phyloP scores from a whole-genome alignment of 2,113 vertebrate genomes.

The Azemiops feae region DNA sequence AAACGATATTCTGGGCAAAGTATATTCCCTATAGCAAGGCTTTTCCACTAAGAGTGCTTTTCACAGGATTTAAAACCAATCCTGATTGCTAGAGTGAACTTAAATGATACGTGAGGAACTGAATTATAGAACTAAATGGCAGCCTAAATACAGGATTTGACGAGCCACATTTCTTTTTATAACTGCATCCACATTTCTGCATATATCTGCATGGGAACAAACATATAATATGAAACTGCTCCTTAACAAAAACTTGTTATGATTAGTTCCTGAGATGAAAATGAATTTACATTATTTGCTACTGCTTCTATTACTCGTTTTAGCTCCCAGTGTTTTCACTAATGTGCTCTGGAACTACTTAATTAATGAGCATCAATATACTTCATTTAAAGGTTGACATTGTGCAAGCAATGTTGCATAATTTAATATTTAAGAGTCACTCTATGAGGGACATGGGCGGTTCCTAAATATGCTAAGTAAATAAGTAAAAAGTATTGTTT shows the following conservation, averaged over 20 bases:
- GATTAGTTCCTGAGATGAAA: not conserved
- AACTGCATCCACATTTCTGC: not conserved
- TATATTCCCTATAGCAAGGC: not conserved
- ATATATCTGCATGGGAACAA: not conserved
- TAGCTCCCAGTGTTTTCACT: not conserved
- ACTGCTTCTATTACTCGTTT: not conserved
- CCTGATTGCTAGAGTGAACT: not conserved
- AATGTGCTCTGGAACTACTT: not conserved
- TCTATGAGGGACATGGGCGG: not conserved
- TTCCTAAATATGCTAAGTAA: not conserved
- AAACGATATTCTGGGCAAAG: not conserved
- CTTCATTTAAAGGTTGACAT: not conserved
- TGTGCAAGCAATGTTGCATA: not conserved
- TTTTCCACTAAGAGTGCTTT: not conserved
- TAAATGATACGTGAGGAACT: constrained; percentile 12
- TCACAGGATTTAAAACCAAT: not conserved
- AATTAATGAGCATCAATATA: not conserved
- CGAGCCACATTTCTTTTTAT: not conserved
- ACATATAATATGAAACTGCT: not conserved
- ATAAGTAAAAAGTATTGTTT: not conserved
- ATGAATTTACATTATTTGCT: not conserved
- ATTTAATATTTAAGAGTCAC: not conserved
- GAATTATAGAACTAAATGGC: constrained; percentile 18
- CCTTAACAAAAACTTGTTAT: not conserved
- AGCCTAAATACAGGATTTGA: not conserved